Percentiles rank a stretch among this genome's conserved stretches.
Evolutionary conservation across 2,797 vertebrate genomes (phyloP).

Genomic region (Poecilia wingei): DNA sequence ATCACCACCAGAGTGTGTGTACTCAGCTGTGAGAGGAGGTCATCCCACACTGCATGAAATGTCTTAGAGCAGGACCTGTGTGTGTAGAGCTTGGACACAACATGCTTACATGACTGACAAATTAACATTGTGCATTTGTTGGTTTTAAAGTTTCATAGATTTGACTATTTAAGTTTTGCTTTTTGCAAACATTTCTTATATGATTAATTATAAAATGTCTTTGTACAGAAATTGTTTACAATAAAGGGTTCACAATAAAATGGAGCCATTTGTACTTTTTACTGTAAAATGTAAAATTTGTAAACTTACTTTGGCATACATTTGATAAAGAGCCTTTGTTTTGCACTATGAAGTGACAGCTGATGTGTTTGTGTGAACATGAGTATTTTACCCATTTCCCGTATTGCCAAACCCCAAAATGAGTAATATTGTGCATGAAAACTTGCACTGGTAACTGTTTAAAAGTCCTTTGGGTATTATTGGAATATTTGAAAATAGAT

Average conservation of each 20-base stretch:
- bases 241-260: not conserved
- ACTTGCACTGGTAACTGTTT: not conserved
- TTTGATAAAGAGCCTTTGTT: not conserved
- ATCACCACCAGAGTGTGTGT: slow-evolving; percentile 18
- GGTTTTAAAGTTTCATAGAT: not conserved
- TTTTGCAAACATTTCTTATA: not conserved
- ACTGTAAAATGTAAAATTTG: not conserved
- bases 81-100: not conserved
- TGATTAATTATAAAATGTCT: not conserved
- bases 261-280: not conserved
- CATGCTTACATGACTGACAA: not conserved
- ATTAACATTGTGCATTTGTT: not conserved
- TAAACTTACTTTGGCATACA: not conserved
- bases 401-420: too few relatives aligned
- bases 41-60: not conserved
- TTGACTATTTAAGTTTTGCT: not conserved
- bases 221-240: not conserved
- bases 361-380: not conserved
- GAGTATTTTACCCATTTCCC: too few relatives aligned
- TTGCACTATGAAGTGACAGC: not conserved
- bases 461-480: not conserved
- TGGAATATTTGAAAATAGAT: not conserved
- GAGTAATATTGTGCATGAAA: not conserved
- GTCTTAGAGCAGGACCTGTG: not conserved
- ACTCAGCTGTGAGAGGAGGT: slow-evolving; percentile 10